phyloP scores from a whole-genome alignment of 2,888 invertebrate species.

The Yponomeuta sedellus region DNA sequence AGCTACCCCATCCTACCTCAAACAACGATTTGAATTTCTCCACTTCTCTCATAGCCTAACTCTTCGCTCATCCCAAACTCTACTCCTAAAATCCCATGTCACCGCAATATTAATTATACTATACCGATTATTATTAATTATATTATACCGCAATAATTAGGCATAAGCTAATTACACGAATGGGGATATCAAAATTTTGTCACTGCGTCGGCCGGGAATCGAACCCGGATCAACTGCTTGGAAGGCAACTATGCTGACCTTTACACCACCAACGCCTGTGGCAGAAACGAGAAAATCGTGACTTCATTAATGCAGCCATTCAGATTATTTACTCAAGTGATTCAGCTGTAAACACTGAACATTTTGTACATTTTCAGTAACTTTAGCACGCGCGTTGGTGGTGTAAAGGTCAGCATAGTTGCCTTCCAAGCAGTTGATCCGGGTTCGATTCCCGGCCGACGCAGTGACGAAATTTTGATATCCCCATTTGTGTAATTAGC shows the following conservation, averaged over 20 bases:
- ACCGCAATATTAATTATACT: no score
- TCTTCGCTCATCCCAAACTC: no score
- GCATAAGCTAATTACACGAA: no score
- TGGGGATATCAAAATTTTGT: not conserved
- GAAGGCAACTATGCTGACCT: slow-evolving; percentile 79
- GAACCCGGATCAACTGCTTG: slow-evolving; percentile 48
- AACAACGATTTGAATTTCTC: no score
- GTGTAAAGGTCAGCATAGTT: slow-evolving; percentile 21
- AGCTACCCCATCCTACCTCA: no score
- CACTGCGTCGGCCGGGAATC: slow-evolving; percentile 29
- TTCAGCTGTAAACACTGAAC: not conserved
- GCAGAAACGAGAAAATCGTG: not conserved
- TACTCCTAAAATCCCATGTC: no score
- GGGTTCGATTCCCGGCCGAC: slow-evolving; percentile 36
- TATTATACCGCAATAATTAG: no score
- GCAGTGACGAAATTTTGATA: no score
- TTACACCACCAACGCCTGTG: slow-evolving; percentile 74
- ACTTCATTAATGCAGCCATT: not conserved
- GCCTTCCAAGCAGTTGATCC: slow-evolving; percentile 39
- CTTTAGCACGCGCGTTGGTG: slow-evolving; percentile 16
- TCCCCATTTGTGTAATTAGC: no score
- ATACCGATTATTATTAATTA: no score
- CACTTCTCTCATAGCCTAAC: no score
- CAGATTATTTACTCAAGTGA: not conserved
- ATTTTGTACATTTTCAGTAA: not conserved